Evolutionary conservation across 2,113 vertebrate species (phyloP).

Genomic region (Numida meleagris): DNA sequence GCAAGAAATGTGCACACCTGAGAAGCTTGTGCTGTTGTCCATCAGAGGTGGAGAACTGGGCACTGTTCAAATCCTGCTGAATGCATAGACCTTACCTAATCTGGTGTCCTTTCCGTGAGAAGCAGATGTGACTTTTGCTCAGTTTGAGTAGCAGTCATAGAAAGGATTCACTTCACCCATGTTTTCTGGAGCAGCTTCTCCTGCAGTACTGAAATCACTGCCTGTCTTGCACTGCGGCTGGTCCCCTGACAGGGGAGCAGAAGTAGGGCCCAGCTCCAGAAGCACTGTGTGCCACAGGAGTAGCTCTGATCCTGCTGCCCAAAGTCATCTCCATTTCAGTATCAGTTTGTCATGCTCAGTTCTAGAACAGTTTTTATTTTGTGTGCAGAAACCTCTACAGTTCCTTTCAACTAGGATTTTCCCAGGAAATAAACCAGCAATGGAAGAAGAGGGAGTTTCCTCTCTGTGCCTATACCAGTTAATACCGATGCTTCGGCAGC

Average conservation of each 20-base stretch:
- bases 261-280: background rate
- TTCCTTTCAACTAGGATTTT: background rate
- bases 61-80: background rate
- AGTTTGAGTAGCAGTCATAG: background rate
- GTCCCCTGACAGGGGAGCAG: background rate
- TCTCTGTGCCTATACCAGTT: background rate
- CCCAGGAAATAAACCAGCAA: background rate
- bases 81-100: background rate
- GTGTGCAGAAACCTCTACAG: no score
- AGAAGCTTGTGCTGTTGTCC: background rate
- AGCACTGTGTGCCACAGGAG: fast-evolving
- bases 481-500: background rate
- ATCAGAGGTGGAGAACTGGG: background rate
- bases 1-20: fast-evolving
- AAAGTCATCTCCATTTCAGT: no score
- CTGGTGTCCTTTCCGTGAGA: background rate
- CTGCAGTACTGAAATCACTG: background rate
- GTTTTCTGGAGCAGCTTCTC: slow-evolving; percentile 20
- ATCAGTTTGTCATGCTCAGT: background rate
- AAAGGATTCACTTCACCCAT: background rate
- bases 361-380: background rate
- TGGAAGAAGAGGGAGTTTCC: background rate
- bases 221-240: background rate
- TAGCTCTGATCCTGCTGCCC: background rate
- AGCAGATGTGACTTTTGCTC: background rate